phyloP scores from a whole-genome alignment of 2,888 invertebrate genomes.

The Agriopis marginaria region DNA sequence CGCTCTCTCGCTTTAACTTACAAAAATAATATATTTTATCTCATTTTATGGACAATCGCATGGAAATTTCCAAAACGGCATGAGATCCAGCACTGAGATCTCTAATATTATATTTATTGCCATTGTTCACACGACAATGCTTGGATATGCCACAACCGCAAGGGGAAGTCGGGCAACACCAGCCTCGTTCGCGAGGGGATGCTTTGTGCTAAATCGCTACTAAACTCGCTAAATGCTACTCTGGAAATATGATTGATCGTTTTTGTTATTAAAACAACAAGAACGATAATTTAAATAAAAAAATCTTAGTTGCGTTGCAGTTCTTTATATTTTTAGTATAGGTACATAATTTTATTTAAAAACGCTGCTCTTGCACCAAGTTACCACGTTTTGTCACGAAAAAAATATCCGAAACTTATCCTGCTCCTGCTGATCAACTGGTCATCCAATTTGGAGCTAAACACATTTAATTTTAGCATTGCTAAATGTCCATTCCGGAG shows the following conservation, averaged over 20 bases:
- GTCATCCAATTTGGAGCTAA: too few species aligned
- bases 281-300: not conserved
- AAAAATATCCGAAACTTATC: too few species aligned
- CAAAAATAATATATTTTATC: too few species aligned
- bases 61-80: not conserved
- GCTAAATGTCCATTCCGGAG: too few species aligned
- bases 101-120: constrained; percentile 15
- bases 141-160: constrained; percentile 25
- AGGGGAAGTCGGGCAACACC: constrained; percentile 26
- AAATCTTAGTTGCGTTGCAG: too few species aligned
- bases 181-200: constrained; percentile 27
- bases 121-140: constrained; percentile 31
- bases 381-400: too few species aligned
- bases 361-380: too few species aligned
- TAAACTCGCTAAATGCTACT: constrained; percentile 33
- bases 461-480: too few species aligned
- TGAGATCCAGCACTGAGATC: constrained; percentile 2
- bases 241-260: constrained; percentile 37
- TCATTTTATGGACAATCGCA: not conserved
- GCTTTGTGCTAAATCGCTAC: constrained; percentile 37
- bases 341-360: too few species aligned
- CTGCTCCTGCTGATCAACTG: too few species aligned
- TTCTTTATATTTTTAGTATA: too few species aligned
- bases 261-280: constrained; percentile 10
- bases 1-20: too few species aligned